A percentile compares a stretch with the other conserved stretches of the same genome.
These are phyloP conservation scores for Prosapia bicincta DNA, from an alignment of 2,888 invertebrate genomes.

Conservation along the genomic window DNA sequence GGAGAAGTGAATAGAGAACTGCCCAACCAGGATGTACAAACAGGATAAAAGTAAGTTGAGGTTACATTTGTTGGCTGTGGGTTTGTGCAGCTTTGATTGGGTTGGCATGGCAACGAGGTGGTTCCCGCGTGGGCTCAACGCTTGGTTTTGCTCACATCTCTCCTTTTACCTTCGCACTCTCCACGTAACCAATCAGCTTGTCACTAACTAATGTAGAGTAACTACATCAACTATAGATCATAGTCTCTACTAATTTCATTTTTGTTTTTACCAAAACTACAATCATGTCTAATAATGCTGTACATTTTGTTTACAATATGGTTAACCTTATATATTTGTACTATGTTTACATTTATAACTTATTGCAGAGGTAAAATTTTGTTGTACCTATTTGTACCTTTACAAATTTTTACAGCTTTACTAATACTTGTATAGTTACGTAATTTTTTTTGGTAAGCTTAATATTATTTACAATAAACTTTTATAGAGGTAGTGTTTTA, in stretches of 20 bases:
- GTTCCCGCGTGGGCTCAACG: constrained; percentile 12
- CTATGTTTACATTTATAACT: too few relatives aligned
- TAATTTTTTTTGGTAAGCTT: too few relatives aligned
- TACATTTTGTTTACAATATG: neutral
- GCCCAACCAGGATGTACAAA: neutral
- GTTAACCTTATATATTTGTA: neutral
- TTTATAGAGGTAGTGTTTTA: too few relatives aligned
- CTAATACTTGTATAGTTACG: too few relatives aligned
- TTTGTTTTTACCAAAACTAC: neutral
- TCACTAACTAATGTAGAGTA: neutral
- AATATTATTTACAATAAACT: too few relatives aligned
- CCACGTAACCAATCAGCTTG: neutral
- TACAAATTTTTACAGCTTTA: too few relatives aligned
- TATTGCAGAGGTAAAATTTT: too few relatives aligned
- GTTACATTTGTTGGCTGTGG: neutral
- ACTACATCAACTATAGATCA: neutral
- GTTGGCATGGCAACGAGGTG: constrained; percentile 26
- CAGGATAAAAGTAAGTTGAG: neutral
- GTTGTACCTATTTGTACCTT: too few relatives aligned
- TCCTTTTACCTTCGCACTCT: neutral
- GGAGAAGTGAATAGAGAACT: neutral
- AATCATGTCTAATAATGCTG: neutral
- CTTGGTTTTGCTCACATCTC: neutral
- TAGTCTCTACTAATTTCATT: neutral
- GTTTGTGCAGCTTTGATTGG: neutral